Evolutionary conservation across 2,888 invertebrate genomes (phyloP), one percentile per base, ranked within the genome.

Genomic region (Nycteola revayana): DNA sequence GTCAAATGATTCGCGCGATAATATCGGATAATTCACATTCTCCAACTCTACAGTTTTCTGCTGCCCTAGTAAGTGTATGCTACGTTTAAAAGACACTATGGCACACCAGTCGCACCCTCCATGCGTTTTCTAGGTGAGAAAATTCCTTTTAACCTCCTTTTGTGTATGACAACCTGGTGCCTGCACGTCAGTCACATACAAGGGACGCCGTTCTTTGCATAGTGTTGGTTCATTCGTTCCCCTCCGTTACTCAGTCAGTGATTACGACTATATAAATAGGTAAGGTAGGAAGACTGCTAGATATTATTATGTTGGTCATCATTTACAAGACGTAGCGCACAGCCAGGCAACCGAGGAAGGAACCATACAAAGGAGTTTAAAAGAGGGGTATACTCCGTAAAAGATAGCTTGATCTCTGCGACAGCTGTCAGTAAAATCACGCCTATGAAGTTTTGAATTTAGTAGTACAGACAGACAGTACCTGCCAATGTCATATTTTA

Each of bases 121-220:
- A 40, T 36, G 29, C 30, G 17, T 54, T 49, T 41, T 35, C 36
- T 40, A 42, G 40, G 32, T 34, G 35, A 14, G 26, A 43, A 49
- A 55, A 66, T 67, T 64, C 56, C 37, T 44, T 25, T 23, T 32
- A 30, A 40, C 29, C 55, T 55, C 49, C 54, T 44, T 11, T 32
- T 27, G 1, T 30, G 26, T 56, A 69, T 84, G 69, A 18, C 51
- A 30, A 36, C 82, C 81, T 80, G 53, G 82, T 85, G 63, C 29
- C 39, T 56, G 47, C 63, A 75, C 71, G 71, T 73, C 64, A 65
- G 49, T 61, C 51, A 65, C 80, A 78, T 78, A 75, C 75, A 58
- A 77, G 75, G 74, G 75, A 77, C 72, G 74, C 67, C 60, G 67
- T 72, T 69, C 62, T 57, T 66, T 57, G 46, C 54, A 46, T 61